Conservation (phyloP, 2,797 vertebrate genomes). For the Sphenopsis melanotis region DNA sequence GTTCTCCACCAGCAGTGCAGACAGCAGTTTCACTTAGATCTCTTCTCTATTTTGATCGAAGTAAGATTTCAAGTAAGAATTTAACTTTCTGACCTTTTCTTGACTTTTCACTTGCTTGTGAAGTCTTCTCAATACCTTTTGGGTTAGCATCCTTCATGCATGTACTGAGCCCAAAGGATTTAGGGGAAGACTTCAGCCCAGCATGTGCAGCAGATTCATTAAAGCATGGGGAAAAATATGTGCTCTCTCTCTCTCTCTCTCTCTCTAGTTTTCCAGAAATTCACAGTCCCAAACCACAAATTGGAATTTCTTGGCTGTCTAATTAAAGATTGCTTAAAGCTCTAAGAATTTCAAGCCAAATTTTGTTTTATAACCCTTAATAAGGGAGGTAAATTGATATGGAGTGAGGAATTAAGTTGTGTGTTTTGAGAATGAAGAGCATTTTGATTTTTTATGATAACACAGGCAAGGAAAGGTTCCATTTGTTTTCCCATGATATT, state of each 20-base stretch:
- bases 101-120: conserved; percentile 1
- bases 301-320: neutral
- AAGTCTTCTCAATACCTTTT: neutral
- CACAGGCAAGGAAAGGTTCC: neutral
- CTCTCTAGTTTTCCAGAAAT: conserved; percentile 8
- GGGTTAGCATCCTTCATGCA: neutral
- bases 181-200: neutral
- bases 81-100: neutral
- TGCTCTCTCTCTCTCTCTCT: accelerated
- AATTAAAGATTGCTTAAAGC: conserved; percentile 33
- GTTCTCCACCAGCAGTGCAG: neutral
- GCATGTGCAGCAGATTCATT: neutral
- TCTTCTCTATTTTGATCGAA: neutral
- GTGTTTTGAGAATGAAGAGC: neutral
- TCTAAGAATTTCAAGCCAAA: neutral
- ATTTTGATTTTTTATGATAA: neutral
- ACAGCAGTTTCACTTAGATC: neutral
- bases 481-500: neutral
- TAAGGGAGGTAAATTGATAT: neutral
- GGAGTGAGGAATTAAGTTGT: neutral
- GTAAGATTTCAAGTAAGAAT: neutral
- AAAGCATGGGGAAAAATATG: neutral
- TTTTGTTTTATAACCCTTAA: neutral
- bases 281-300: conserved; percentile 76
- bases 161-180: neutral